Evolutionary conservation across 2,888 invertebrate genomes (phyloP), one percentile per base, ranked within the genome.

Genomic region (Tupiocoris notatus): DNA sequence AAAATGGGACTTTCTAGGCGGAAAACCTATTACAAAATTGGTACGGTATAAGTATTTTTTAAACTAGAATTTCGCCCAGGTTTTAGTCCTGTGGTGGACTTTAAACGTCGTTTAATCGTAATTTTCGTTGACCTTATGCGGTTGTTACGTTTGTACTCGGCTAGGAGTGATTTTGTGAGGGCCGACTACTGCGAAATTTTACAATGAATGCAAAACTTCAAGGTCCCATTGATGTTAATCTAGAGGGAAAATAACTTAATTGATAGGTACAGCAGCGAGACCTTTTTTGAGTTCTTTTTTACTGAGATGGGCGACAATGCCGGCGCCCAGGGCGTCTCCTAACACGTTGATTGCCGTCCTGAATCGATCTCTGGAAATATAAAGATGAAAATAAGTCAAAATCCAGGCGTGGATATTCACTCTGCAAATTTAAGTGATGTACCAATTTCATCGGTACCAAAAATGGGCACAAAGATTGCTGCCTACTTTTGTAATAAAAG

Each of bases 311-410:
- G 93, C 90, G 25, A 98, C 96, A 73, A 98, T 90, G 77, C 93
- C 94, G 62, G 97, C 96, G 59, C 98, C 98, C 77, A 97, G 85
- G 12, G 95, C 93, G 84, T 98, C 98, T 81, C 98, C 97, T 84
- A 96, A 90, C 39, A 98, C 98, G 85, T 98, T 98, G 82, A 97
- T 89, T 82, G 94, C 91, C 82, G 95, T 90, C 83, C 94, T 89
- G 88, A 93, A 94, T 81, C 94, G 91, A 85, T 94, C 93, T 78
- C 94, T 94, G 84, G 22, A 86, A 86, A 78, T 71, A 25, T 21
- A 70, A 58, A 67, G 20, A 18, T n/a, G 3, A 18, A 59, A 59
- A 59, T 59, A 18, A 54, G 54, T 7, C 7, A 54, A 54, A 7
- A 7, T 54, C 12, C 12, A 17, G 57, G 7, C n/a, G 18, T 57